phyloP scores from a whole-genome alignment of 2,888 invertebrate genomes.

The Drosophila testacea region DNA sequence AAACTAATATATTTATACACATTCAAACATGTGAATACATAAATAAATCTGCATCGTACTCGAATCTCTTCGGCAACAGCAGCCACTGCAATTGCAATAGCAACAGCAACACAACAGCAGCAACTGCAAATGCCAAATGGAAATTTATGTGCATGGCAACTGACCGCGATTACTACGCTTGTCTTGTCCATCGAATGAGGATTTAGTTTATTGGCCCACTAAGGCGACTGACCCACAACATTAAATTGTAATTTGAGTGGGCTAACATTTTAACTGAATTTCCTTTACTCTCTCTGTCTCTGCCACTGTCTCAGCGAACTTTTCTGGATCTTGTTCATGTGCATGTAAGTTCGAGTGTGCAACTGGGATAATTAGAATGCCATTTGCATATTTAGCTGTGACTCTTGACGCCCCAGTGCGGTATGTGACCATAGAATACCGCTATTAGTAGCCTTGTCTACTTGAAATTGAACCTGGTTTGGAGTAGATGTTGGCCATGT shows the following conservation, averaged over 20 bases:
- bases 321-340: conserved; percentile 16
- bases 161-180: conserved; percentile 61
- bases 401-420: conserved; percentile 69
- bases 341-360: conserved; percentile 41
- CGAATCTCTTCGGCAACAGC: conserved; percentile 47
- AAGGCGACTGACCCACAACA: conserved; percentile 77
- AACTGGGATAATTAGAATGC: conserved; percentile 68
- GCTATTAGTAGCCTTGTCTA: conserved; percentile 37
- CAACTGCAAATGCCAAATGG: conserved; percentile 52
- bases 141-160: conserved; percentile 73
- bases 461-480: conserved; percentile 40
- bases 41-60: conserved; percentile 69
- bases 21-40: conserved; percentile 57
- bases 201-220: conserved; percentile 78
- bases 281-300: conserved; percentile 26
- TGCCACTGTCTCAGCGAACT: neutral
- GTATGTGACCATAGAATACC: conserved; percentile 49
- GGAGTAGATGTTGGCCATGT: conserved; percentile 27
- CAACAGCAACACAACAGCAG: conserved; percentile 43
- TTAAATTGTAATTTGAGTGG: conserved; percentile 80
- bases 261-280: conserved; percentile 71
- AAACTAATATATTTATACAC: conserved; percentile 41
- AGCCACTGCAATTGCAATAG: conserved; percentile 34
- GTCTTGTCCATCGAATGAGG: conserved; percentile 58
- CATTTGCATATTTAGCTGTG: conserved; percentile 48